These are phyloP conservation scores for Sardinella longiceps DNA, from an alignment of 2,797 vertebrate species.

Conservation along the genomic window DNA sequence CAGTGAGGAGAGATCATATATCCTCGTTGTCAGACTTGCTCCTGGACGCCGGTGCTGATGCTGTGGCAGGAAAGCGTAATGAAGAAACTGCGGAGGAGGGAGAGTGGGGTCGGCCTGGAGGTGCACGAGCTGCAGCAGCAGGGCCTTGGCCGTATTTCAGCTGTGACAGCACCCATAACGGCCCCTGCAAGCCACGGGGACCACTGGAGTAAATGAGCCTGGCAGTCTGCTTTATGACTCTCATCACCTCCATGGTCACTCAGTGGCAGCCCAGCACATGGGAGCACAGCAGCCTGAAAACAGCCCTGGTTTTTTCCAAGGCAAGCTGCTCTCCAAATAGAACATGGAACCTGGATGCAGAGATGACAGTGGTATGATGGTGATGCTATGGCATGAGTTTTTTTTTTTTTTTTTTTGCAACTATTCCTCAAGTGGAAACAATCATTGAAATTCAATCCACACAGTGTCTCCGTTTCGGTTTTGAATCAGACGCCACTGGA, in stretches of 20 bases:
- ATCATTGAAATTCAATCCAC: neutral
- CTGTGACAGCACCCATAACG: conserved; percentile 13
- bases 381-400: neutral
- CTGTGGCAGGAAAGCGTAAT: neutral
- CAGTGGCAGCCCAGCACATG: neutral
- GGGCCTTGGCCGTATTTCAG: neutral
- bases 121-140: no score
- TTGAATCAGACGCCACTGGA: neutral
- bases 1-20: neutral
- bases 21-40: neutral
- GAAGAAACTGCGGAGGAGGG: neutral
- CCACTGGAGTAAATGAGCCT: neutral
- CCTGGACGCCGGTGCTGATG: neutral
- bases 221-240: neutral
- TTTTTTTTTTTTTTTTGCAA: neutral
- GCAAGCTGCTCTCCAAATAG: neutral
- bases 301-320: neutral
- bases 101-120: neutral
- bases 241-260: neutral
- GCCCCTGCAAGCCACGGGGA: neutral
- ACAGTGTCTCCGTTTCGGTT: neutral
- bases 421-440: neutral
- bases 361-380: neutral
- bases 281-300: neutral
- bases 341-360: neutral